Conservation (phyloP, 2,797 vertebrate genomes). For the Sebastes ruberrimus region DNA sequence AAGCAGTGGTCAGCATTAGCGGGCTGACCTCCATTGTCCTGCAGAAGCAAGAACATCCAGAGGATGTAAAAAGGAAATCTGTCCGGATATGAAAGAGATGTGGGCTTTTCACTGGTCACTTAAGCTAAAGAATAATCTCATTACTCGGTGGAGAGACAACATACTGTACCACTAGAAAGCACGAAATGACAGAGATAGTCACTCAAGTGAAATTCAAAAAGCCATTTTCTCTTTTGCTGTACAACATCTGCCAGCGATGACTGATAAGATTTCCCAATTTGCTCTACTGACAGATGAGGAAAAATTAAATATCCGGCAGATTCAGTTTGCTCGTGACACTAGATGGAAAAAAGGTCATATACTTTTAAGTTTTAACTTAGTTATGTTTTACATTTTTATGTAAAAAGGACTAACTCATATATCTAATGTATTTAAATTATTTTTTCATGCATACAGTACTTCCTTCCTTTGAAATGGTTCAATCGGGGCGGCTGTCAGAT, state of each 20-base stretch:
- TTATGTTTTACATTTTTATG: neutral
- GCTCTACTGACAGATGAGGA: conserved; percentile 25
- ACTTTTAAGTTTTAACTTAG: conserved; percentile 7
- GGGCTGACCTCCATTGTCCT: conserved; percentile 67
- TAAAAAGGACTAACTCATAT: neutral
- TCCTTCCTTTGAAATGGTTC: conserved; percentile 5
- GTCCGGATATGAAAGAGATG: conserved; percentile 71
- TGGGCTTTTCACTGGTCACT: conserved; percentile 71
- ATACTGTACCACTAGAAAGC: conserved; percentile 56
- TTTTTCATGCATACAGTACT: neutral
- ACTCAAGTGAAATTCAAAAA: conserved; percentile 62
- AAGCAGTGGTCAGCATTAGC: conserved; percentile 70
- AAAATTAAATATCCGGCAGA: conserved; percentile 43
- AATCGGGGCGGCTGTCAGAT: conserved; percentile 13
- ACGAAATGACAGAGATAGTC: conserved; percentile 37
- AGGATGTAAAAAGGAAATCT: conserved; percentile 67
- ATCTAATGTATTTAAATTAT: neutral
- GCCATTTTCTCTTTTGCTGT: conserved; percentile 61
- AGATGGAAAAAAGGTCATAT: conserved; percentile 14
- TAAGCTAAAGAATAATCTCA: conserved; percentile 70
- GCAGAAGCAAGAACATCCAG: conserved; percentile 51
- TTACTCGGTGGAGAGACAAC: conserved; percentile 64
- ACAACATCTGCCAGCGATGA: conserved; percentile 58
- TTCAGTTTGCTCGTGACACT: neutral
- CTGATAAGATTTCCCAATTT: conserved; percentile 68